These are phyloP conservation scores for Mystacides longicornis DNA, from an alignment of 2,888 invertebrate genomes.

Conservation along the genomic window DNA sequence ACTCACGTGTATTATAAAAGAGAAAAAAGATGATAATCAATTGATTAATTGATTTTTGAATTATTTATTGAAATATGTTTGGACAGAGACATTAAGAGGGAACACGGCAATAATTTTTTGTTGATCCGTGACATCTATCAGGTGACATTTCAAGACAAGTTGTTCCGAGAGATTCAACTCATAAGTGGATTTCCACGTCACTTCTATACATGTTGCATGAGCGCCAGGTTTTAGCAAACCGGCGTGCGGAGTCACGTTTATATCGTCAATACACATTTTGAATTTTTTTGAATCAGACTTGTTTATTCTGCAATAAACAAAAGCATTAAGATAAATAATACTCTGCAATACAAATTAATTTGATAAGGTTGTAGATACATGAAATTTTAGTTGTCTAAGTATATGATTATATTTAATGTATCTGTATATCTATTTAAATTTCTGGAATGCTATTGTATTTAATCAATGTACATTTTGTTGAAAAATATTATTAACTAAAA, in stretches of 20 bases:
- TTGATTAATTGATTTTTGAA: no score
- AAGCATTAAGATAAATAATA: neutral
- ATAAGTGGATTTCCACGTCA: neutral
- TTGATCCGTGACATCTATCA: conserved; percentile 8
- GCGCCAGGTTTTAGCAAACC: conserved; percentile 12
- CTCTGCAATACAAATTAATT: no score
- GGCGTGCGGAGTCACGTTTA: conserved; percentile 4
- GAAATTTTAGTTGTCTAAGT: no score
- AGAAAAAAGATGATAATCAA: no score
- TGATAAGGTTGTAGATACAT: no score
- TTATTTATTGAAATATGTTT: conserved; percentile 12
- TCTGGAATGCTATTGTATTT: no score
- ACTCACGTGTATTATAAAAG: no score
- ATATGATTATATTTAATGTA: no score
- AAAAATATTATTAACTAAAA: no score
- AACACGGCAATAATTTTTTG: conserved; percentile 12
- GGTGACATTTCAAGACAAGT: conserved; percentile 8
- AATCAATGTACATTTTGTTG: no score
- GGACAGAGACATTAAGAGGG: conserved; percentile 14
- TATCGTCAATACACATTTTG: neutral
- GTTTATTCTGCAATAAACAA: neutral
- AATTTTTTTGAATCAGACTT: neutral
- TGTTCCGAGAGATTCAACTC: conserved; percentile 4
- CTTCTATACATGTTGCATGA: neutral
- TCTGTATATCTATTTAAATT: no score